A percentile compares a stretch with the other conserved stretches of the same genome.
phyloP scores from a whole-genome alignment of 2,888 invertebrate species.

The Epinotia nisella region DNA sequence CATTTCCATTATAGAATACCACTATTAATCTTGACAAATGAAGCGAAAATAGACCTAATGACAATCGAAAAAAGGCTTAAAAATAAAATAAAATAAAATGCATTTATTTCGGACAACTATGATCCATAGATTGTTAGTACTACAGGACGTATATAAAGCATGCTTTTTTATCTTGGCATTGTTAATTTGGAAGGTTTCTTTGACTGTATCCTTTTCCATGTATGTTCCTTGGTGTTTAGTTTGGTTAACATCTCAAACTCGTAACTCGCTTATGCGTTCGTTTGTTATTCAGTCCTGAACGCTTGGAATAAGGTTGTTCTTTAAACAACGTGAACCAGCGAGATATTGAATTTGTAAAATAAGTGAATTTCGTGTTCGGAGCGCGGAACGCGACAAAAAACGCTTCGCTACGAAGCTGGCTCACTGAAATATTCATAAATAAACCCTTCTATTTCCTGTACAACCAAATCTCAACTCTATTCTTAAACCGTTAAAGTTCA shows the following conservation, averaged over 20 bases:
- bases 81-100: too few relatives aligned
- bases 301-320: not conserved
- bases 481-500: not conserved
- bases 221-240: slow-evolving; percentile 15
- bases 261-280: not conserved
- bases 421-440: slow-evolving; percentile 54
- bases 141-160: too few relatives aligned
- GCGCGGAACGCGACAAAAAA: slow-evolving; percentile 44
- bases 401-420: slow-evolving; percentile 35
- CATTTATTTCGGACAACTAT: too few relatives aligned
- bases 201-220: slow-evolving; percentile 13
- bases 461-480: slow-evolving; percentile 9
- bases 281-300: not conserved
- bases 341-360: slow-evolving; percentile 3
- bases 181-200: slow-evolving; percentile 19
- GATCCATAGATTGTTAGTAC: too few relatives aligned
- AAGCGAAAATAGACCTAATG: not conserved
- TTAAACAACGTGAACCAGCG: not conserved
- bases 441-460: slow-evolving; percentile 35
- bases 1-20: slow-evolving; percentile 12
- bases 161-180: not conserved
- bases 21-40: not conserved
- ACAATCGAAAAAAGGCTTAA: not conserved
- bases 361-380: slow-evolving; percentile 29
- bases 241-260: not conserved